Conservation (phyloP, 1,140 invertebrate species). For the Coptotermes formosanus region DNA sequence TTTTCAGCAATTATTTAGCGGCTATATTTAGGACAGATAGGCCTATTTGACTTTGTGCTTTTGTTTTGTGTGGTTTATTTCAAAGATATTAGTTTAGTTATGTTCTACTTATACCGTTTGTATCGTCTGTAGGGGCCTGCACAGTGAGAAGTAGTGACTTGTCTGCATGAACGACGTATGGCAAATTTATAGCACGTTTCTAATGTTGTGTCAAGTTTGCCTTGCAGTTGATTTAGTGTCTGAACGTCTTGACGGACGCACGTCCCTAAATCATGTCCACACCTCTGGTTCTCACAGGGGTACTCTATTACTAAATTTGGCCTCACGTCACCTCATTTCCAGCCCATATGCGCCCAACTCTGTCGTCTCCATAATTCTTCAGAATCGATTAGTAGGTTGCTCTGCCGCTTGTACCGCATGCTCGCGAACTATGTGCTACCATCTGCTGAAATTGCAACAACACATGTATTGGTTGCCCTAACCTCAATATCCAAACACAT, state of each 20-base stretch:
- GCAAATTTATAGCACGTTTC: neutral
- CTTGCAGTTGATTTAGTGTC: constrained; percentile 3
- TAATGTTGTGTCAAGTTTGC: neutral
- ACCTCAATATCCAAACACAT: too few species aligned
- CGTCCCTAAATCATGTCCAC: neutral
- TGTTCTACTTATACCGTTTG: too few species aligned
- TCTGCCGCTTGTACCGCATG: too few species aligned
- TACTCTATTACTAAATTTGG: neutral
- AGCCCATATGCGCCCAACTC: neutral
- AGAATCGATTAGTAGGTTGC: neutral
- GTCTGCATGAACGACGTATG: neutral
- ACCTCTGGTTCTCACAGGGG: constrained; percentile 1
- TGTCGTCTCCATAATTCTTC: neutral
- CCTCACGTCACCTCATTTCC: neutral
- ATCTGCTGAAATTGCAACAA: too few species aligned
- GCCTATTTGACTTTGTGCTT: too few species aligned
- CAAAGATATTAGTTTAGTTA: too few species aligned
- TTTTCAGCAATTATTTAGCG: too few species aligned
- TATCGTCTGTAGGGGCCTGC: neutral
- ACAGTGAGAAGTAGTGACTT: neutral
- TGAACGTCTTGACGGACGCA: neutral
- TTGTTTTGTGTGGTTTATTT: too few species aligned
- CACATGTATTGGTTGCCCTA: too few species aligned
- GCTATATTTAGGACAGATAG: too few species aligned
- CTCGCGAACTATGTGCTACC: too few species aligned